Conservation (phyloP, 2,113 vertebrate genomes). For the Lagopus leucura region DNA sequence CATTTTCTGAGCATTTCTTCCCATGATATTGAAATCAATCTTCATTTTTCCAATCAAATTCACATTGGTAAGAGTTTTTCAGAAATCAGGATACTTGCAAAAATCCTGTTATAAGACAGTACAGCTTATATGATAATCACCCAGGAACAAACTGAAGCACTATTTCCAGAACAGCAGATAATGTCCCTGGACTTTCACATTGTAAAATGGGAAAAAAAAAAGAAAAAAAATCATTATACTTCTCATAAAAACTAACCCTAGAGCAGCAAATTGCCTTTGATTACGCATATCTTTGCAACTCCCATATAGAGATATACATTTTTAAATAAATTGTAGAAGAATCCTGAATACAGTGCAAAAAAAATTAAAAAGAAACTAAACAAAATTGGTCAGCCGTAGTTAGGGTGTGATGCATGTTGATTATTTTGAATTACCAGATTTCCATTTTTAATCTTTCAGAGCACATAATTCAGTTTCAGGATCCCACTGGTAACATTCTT, state of each 20-base stretch:
- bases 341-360: background rate
- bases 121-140: background rate
- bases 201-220: background rate
- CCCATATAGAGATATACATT: background rate
- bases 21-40: background rate
- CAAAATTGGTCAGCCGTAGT: background rate
- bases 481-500: background rate
- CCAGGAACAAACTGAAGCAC: background rate
- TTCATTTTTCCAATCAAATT: background rate
- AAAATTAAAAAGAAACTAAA: background rate
- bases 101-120: background rate
- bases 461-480: background rate
- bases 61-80: background rate
- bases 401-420: background rate
- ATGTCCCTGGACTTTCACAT: background rate
- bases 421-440: background rate
- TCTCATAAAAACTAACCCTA: background rate
- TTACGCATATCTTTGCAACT: background rate
- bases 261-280: background rate
- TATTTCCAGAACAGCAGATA: background rate
- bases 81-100: background rate
- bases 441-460: background rate
- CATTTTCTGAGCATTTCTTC: background rate
- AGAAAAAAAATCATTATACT: background rate
- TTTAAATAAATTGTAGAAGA: background rate